Evolutionary conservation across 2,113 vertebrate species (phyloP).

Genomic region (Hepsetus odoe): DNA sequence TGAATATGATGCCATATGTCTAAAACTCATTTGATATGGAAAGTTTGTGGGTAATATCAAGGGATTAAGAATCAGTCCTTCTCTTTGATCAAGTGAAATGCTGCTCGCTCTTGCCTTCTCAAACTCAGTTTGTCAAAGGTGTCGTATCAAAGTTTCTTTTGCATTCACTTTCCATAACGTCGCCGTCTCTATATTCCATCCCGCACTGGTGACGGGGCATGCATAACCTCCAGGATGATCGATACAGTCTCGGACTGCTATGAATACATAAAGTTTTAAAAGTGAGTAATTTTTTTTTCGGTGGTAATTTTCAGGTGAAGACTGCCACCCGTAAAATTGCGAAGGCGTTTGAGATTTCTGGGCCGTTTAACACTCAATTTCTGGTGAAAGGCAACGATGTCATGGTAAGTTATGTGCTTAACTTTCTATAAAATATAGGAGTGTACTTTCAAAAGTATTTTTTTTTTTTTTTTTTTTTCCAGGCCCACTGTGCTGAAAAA

Average conservation of each 20-base stretch:
- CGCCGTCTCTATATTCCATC: conserved; percentile 1
- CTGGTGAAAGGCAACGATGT: conserved; percentile 91
- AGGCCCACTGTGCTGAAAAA: neutral
- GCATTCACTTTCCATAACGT: conserved; percentile 12
- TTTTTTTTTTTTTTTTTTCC: conserved; percentile 52
- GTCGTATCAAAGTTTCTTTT: conserved; percentile 27
- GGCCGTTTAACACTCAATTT: conserved; percentile 95
- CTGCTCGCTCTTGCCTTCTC: neutral
- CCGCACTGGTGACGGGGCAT: conserved; percentile 1
- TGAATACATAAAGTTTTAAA: conserved; percentile 16
- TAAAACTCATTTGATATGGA: conserved; percentile 25
- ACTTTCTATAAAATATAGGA: conserved; percentile 9
- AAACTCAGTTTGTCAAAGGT: conserved; percentile 8
- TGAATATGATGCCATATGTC: conserved; percentile 23
- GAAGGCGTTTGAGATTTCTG: conserved; percentile 90
- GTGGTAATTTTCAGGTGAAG: conserved; percentile 80
- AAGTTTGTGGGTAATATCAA: conserved; percentile 3
- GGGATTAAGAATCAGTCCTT: neutral
- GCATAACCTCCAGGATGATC: conserved; percentile 16
- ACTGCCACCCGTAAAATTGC: conserved; percentile 88
- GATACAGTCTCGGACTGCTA: conserved; percentile 23
- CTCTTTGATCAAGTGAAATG: conserved; percentile 10
- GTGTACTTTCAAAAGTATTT: conserved; percentile 43
- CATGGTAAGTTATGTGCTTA: conserved; percentile 81
- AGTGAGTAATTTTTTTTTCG: conserved; percentile 47